phyloP scores from a whole-genome alignment of 2,888 invertebrate genomes.

The Calameuta pallipes region DNA sequence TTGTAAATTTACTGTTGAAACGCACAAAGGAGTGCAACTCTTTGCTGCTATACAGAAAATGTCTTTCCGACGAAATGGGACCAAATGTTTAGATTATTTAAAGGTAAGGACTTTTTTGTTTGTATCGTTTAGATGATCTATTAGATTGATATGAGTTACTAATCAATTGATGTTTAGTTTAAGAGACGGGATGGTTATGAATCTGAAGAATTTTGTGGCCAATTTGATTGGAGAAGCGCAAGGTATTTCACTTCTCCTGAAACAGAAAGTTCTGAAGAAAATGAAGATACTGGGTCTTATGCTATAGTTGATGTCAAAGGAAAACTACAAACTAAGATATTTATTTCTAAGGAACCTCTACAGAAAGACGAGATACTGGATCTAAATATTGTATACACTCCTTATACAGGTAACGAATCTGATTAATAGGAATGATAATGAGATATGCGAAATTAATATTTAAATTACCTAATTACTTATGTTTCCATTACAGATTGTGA shows the following conservation, averaged over 20 bases:
- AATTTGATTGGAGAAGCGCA: conserved; percentile 49
- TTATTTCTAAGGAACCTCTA: conserved; percentile 58
- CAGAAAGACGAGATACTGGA: conserved; percentile 53
- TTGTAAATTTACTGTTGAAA: conserved; percentile 51
- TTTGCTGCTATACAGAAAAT: conserved; percentile 69
- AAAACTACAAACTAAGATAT: conserved; percentile 65
- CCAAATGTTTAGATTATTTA: conserved; percentile 68
- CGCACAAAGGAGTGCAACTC: conserved; percentile 58
- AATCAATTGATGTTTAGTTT: conserved; percentile 47
- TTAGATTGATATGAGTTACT: neutral
- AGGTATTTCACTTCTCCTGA: conserved; percentile 43
- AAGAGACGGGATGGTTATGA: conserved; percentile 48
- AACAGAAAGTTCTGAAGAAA: conserved; percentile 21
- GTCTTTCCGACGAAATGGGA: conserved; percentile 61
- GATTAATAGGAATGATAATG: neutral
- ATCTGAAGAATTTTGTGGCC: conserved; percentile 58
- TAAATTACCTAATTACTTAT: neutral
- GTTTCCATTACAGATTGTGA: conserved; percentile 46
- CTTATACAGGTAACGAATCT: conserved; percentile 60
- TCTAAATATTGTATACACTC: conserved; percentile 67
- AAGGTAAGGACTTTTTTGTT: conserved; percentile 47
- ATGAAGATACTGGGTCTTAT: conserved; percentile 22
- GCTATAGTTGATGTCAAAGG: conserved; percentile 42
- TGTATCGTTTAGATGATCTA: neutral
- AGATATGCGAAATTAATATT: neutral